Conservation (phyloP, 2,888 invertebrate genomes). For the Diloba caeruleocephala region DNA sequence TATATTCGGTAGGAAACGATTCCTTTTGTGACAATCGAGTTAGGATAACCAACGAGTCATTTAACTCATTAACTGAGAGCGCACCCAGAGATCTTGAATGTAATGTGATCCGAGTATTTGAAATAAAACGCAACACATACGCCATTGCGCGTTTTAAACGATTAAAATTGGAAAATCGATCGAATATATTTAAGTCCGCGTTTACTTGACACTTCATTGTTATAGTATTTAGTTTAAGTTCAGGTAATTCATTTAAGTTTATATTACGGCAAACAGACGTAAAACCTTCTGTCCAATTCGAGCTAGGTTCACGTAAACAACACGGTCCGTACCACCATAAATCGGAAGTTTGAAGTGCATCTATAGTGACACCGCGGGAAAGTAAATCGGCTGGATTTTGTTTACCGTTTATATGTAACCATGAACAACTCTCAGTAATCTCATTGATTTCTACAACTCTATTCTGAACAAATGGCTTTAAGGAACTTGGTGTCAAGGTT, state of each 20-base stretch:
- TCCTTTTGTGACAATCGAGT: not conserved
- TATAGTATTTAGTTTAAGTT: not conserved
- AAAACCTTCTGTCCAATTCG: not conserved
- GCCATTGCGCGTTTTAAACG: not conserved
- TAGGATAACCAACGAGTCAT: not conserved
- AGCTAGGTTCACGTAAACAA: slow-evolving; percentile 4
- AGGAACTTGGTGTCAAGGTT: not conserved
- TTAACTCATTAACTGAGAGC: slow-evolving; percentile 6
- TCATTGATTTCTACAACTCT: slow-evolving; percentile 2
- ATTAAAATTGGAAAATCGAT: not conserved
- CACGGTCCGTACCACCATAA: slow-evolving; percentile 17
- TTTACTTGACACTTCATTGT: not conserved
- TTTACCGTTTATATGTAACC: slow-evolving; percentile 13
- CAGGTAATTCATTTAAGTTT: slow-evolving; percentile 1
- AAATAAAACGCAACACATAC: slow-evolving; percentile 1
- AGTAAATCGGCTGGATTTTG: slow-evolving; percentile 16
- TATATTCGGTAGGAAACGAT: not conserved
- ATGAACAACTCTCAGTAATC: not conserved
- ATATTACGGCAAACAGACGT: too few relatives aligned
- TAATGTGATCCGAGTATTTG: slow-evolving; percentile 1
- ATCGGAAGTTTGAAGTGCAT: not conserved
- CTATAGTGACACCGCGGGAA: slow-evolving; percentile 5
- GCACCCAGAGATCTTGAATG: slow-evolving; percentile 1
- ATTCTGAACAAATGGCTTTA: slow-evolving; percentile 11
- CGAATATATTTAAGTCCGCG: not conserved